phyloP scores from a whole-genome alignment of 2,888 invertebrate genomes.

The Drosophila pegasa region DNA sequence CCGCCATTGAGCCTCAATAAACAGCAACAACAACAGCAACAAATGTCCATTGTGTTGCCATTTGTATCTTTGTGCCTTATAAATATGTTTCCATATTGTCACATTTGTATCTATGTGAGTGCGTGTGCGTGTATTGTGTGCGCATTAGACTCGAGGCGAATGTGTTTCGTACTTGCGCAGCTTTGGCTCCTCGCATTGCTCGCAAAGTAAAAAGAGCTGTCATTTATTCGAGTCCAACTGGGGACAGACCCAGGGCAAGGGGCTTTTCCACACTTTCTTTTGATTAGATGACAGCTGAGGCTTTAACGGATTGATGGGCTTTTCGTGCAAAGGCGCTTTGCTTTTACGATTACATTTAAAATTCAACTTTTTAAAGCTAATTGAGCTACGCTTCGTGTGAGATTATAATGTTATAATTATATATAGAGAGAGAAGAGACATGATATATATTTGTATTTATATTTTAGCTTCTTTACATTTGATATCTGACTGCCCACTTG shows the following conservation, averaged over 20 bases:
- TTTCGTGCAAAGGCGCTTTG: conserved; percentile 3
- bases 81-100: conserved; percentile 44
- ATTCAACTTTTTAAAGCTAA: background rate
- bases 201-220: conserved; percentile 35
- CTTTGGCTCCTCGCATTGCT: conserved; percentile 35
- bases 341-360: background rate
- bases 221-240: conserved; percentile 47
- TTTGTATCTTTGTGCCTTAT: conserved; percentile 36
- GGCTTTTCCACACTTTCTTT: conserved; percentile 49
- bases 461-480: conserved; percentile 31
- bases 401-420: too few relatives aligned
- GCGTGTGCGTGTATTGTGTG: conserved; percentile 2
- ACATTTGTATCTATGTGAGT: conserved; percentile 24
- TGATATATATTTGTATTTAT: background rate
- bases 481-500: conserved; percentile 24
- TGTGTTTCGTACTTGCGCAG: conserved; percentile 41
- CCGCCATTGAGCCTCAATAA: conserved; percentile 46
- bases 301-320: conserved; percentile 40
- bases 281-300: conserved; percentile 54
- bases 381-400: background rate
- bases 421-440: too few relatives aligned
- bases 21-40: conserved; percentile 31
- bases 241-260: conserved; percentile 1
- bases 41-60: conserved; percentile 24
- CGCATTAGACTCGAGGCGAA: conserved; percentile 32